Conservation (phyloP, 2,888 invertebrate genomes). For the Anaspis maculata region DNA sequence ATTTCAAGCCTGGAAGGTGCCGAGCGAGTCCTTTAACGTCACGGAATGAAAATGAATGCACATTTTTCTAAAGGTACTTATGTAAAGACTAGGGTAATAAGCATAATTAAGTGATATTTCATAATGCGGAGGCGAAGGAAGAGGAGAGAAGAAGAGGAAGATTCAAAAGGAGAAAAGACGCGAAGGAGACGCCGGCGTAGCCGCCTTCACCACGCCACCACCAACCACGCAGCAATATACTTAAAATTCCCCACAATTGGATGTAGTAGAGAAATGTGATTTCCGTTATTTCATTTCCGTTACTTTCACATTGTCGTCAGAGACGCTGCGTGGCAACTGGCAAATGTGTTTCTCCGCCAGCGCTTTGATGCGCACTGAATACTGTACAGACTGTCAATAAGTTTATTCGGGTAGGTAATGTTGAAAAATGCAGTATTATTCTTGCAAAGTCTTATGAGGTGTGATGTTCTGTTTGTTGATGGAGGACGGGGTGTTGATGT, state of each 20-base stretch:
- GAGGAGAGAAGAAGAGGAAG: slow-evolving; percentile 11
- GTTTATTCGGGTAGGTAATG: no score
- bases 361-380: no score
- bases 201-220: slow-evolving; percentile 13
- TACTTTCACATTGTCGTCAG: slow-evolving; percentile 17
- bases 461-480: no score
- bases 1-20: no score
- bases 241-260: slow-evolving; percentile 21
- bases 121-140: slow-evolving; percentile 8
- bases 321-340: slow-evolving; percentile 4
- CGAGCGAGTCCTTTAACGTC: no score
- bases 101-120: slow-evolving; percentile 14
- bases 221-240: slow-evolving; percentile 15
- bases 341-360: no score
- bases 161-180: slow-evolving; percentile 4
- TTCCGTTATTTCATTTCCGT: slow-evolving; percentile 22
- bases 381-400: no score
- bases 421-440: no score
- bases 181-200: slow-evolving; percentile 6
- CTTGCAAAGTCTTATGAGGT: no score
- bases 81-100: slow-evolving; percentile 11
- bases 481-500: no score
- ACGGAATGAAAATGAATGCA: no score
- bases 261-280: slow-evolving; percentile 21
- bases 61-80: no score